Conservation (phyloP, 1,140 invertebrate genomes). For the Drosophila simulans region DNA sequence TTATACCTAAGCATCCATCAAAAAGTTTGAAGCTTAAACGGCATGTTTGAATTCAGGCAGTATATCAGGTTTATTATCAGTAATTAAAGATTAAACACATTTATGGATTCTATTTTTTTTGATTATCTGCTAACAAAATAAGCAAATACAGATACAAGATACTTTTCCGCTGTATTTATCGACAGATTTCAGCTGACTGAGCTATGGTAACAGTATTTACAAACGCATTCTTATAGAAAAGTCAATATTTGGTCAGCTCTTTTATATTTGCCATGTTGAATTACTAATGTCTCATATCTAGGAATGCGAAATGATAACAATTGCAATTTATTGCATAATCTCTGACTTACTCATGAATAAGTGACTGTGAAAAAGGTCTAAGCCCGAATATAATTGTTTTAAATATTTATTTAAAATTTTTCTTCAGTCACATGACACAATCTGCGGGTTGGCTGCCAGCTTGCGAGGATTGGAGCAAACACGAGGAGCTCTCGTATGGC, state of each 20-base stretch:
- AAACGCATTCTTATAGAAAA: neutral
- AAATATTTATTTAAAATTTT: neutral
- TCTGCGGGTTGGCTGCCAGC: constrained; percentile 94
- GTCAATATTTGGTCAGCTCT: neutral
- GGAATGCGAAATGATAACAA: neutral
- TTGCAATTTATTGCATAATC: neutral
- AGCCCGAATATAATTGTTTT: neutral
- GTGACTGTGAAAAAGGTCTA: no score
- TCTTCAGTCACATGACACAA: constrained; percentile 90
- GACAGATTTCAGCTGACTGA: constrained; percentile 33
- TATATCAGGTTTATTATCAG: no score
- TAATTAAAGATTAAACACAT: no score
- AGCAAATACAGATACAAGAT: constrained; percentile 3
- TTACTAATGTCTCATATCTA: neutral
- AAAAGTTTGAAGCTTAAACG: no score
- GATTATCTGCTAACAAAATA: constrained; percentile 5
- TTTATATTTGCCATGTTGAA: neutral
- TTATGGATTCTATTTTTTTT: constrained; percentile 12
- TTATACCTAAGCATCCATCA: no score
- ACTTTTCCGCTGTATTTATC: constrained; percentile 2
- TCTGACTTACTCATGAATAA: neutral
- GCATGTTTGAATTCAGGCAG: no score
- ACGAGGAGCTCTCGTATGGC: constrained; percentile 90
- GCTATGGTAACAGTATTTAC: neutral
- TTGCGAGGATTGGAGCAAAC: constrained; percentile 89